Base-by-base conservation (phyloP, 2,888 invertebrate genomes). In the Trichopoda pennipes region DNA sequence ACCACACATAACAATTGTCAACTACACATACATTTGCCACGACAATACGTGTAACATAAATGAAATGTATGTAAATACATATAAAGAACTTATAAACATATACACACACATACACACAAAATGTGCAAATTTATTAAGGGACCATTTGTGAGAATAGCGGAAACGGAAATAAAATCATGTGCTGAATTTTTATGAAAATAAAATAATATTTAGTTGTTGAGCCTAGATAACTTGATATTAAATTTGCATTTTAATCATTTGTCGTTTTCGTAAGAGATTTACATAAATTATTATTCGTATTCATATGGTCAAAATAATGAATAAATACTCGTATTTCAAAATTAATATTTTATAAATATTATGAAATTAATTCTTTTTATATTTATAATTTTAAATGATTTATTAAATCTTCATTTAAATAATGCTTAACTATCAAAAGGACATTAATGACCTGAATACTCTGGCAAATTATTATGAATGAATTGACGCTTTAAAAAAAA, bases 161-260 rank as follows among this genome's bases (percentile, higher is more conserved):
- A 82, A 82, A 75, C 81, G 81, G 81, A 82, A 66, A 75, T 79
- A 55, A 78, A 70, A 70, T 75, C 38, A 53, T 60, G 58, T 70
- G 47, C 21, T 60, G 8, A 17, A 49, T 17, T 68, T 51, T 53
- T 12, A 28, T 28, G 8, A 28, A 28, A 28, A 28, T 28, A 28
- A 2, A 28, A 28, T 3, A 28, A 28, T 28, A 28, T n/a, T n/a
- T n/a, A n/a, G n/a, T n/a, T n/a, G n/a, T n/a, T n/a, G n/a, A n/a
- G n/a, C n/a, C n/a, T n/a, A n/a, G n/a, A n/a, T n/a, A n/a, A n/a
- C n/a, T n/a, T n/a, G n/a, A n/a, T 72, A 58, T 68, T 53, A 53
- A 32, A 76, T 68, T 76, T 76, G 51, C 76, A 69, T 76, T 53
- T 69, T 35, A 35, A 60, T 58, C 44, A 53, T 53, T 21, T 42